Evolutionary conservation across 1,140 invertebrate genomes (phyloP).

Genomic region (Saccostrea echinata): DNA sequence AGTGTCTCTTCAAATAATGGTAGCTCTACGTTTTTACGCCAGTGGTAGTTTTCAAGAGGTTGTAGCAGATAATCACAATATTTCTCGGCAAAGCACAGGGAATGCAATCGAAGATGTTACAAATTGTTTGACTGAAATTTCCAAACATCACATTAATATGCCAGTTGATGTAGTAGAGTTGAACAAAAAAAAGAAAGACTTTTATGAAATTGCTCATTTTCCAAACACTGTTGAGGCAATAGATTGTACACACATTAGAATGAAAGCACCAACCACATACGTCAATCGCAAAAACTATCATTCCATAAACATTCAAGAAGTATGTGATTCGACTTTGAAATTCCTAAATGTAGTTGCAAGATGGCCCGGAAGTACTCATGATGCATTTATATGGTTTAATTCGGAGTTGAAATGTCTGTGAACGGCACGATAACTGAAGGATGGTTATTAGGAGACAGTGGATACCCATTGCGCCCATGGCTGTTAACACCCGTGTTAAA

Average conservation of each 20-base stretch:
- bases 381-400: conserved; percentile 45
- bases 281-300: conserved; percentile 50
- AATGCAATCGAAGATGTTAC: not conserved
- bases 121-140: not conserved
- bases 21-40: not conserved
- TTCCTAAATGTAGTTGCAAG: conserved; percentile 47
- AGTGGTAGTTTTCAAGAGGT: not conserved
- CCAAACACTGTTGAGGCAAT: not conserved
- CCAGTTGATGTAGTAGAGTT: not conserved
- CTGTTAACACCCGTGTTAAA: too few relatives aligned
- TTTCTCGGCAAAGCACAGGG: not conserved
- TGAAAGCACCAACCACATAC: not conserved
- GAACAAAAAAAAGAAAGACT: not conserved
- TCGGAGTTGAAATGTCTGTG: not conserved
- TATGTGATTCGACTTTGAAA: conserved; percentile 38
- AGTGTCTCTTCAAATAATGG: not conserved
- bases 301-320: conserved; percentile 46
- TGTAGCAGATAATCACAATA: not conserved
- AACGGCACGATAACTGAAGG: not conserved
- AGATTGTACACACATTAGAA: too few relatives aligned
- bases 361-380: conserved; percentile 50
- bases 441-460: too few relatives aligned
- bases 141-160: not conserved
- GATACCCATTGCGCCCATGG: too few relatives aligned
- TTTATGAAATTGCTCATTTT: conserved; percentile 45